Conservation (phyloP, 1,140 invertebrate genomes). For the Portunus trituberculatus region DNA sequence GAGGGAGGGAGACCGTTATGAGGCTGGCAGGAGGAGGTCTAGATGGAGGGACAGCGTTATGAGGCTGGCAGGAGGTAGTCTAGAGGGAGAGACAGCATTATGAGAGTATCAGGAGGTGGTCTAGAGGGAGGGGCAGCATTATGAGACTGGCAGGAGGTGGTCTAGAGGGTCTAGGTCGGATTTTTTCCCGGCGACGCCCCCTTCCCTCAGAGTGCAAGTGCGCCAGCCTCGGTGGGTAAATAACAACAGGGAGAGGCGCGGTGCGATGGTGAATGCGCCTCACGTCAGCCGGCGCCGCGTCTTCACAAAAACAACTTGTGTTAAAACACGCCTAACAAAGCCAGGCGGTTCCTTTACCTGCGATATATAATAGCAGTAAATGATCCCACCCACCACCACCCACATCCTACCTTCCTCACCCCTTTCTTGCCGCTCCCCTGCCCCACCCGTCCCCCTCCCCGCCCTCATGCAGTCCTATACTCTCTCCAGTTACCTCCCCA, state of each 20-base stretch:
- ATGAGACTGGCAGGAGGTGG: too few species aligned
- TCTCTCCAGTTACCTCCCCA: too few species aligned
- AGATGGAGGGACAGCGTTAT: too few species aligned
- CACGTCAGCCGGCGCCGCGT: background rate
- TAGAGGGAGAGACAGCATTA: too few species aligned
- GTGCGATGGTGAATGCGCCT: background rate
- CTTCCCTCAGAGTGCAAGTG: background rate
- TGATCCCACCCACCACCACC: background rate
- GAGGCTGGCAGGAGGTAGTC: too few species aligned
- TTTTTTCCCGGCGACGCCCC: background rate
- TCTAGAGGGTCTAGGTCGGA: background rate
- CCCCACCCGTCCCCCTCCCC: too few species aligned
- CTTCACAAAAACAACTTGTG: background rate
- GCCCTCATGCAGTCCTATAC: background rate
- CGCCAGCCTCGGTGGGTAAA: background rate
- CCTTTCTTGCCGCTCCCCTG: background rate
- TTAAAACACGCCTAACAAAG: conserved; percentile 1
- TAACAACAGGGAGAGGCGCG: background rate
- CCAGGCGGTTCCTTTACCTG: background rate
- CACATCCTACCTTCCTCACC: background rate
- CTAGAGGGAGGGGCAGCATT: too few species aligned
- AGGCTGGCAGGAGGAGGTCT: too few species aligned
- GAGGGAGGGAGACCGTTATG: too few species aligned
- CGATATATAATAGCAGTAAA: background rate
- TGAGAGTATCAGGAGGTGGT: too few species aligned